Conservation (phyloP, 2,113 vertebrate species). For the Sebastes schlegelii region DNA sequence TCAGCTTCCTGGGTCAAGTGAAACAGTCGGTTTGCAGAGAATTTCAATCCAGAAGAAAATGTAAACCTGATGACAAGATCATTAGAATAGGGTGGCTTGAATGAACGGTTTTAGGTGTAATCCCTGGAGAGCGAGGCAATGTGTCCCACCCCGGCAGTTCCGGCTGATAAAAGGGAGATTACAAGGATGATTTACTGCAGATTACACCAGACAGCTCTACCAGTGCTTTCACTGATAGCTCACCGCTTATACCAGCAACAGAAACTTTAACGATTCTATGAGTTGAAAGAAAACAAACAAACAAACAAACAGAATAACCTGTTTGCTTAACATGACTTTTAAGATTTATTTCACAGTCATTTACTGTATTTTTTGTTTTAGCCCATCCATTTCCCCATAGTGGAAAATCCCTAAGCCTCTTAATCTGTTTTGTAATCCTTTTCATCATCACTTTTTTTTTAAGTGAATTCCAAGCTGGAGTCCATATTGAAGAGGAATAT, state of each 20-base stretch:
- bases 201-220: constrained; percentile 58
- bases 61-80: constrained; percentile 35
- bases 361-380: constrained; percentile 34
- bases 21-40: not conserved
- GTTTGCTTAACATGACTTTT: not conserved
- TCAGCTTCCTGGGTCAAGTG: not conserved
- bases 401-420: constrained; percentile 60
- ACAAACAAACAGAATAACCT: constrained; percentile 1
- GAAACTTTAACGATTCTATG: not conserved
- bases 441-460: constrained; percentile 71
- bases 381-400: constrained; percentile 7
- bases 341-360: not conserved
- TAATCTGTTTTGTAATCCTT: constrained; percentile 73
- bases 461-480: constrained; percentile 41
- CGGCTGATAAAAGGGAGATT: constrained; percentile 79
- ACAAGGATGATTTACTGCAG: constrained; percentile 69
- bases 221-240: constrained; percentile 2
- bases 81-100: constrained; percentile 40
- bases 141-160: constrained; percentile 46
- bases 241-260: not conserved
- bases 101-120: constrained; percentile 62
- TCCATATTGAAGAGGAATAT: constrained; percentile 29
- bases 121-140: constrained; percentile 49
- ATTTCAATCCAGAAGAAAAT: constrained; percentile 1
- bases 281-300: not conserved